Conservation (phyloP, 2,888 invertebrate genomes). For the Tubulanus polymorphus region DNA sequence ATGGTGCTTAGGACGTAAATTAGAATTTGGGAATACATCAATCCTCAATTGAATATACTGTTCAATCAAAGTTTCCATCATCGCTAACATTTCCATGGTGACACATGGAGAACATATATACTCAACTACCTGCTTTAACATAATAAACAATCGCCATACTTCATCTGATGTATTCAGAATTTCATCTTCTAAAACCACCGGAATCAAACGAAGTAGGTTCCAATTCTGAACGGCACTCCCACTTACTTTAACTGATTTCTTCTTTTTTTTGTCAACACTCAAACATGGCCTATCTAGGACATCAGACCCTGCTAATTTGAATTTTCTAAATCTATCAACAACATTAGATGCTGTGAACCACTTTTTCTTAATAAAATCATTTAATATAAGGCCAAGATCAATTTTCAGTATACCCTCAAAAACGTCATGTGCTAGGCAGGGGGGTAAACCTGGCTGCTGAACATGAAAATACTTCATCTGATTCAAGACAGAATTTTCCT, state of each 20-base stretch:
- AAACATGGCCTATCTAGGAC: background rate
- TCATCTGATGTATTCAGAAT: slow-evolving; percentile 2
- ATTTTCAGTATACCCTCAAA: slow-evolving; percentile 9
- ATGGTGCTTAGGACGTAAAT: slow-evolving; percentile 16
- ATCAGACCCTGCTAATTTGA: background rate
- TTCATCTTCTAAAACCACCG: background rate
- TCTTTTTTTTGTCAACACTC: no score
- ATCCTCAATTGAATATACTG: slow-evolving; percentile 1
- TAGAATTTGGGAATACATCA: slow-evolving; percentile 7
- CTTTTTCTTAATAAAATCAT: slow-evolving; percentile 6
- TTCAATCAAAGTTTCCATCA: slow-evolving; percentile 1
- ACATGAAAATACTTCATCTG: background rate
- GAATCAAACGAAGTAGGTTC: slow-evolving; percentile 6
- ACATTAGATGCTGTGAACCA: slow-evolving; percentile 3
- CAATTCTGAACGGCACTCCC: slow-evolving; percentile 14
- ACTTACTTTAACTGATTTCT: slow-evolving; percentile 2
- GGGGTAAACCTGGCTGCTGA: slow-evolving; percentile 3
- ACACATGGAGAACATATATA: slow-evolving; percentile 7
- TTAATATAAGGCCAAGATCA: slow-evolving; percentile 7
- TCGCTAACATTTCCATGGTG: background rate
- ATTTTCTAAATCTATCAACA: background rate
- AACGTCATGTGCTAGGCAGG: slow-evolving; percentile 11
- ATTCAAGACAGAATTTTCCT: background rate
- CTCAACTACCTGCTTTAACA: slow-evolving; percentile 3
- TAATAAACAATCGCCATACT: slow-evolving; percentile 1